These are phyloP conservation scores for Lypha dubia DNA, from an alignment of 2,888 invertebrate genomes.

Conservation along the genomic window DNA sequence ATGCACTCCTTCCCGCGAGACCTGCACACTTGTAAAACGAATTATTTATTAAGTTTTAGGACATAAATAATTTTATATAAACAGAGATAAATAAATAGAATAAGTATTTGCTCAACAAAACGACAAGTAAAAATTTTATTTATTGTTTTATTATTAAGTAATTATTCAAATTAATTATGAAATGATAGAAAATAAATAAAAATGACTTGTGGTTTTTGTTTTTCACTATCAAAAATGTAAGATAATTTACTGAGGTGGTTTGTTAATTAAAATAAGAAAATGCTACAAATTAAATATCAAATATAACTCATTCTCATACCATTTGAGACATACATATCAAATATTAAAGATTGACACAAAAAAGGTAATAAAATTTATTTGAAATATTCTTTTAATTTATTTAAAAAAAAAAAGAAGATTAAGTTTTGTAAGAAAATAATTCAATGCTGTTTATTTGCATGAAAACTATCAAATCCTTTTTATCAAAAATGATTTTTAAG, in stretches of 20 bases:
- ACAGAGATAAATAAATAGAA: not conserved
- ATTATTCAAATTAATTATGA: conserved; percentile 56
- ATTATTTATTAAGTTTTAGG: not conserved
- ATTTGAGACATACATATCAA: not conserved
- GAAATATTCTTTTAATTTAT: no score
- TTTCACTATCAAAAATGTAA: conserved; percentile 9
- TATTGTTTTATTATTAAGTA: conserved; percentile 43
- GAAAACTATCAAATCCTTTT: no score
- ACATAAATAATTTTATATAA: not conserved
- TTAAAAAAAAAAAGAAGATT: no score
- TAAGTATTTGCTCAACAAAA: not conserved
- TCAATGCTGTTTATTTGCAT: no score
- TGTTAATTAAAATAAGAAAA: not conserved
- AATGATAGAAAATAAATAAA: conserved; percentile 37
- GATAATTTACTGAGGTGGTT: conserved; percentile 31
- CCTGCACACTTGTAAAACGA: not conserved
- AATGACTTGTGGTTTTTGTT: not conserved
- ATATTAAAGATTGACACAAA: not conserved
- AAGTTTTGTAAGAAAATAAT: no score
- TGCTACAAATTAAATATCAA: not conserved
- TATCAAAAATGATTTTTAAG: no score
- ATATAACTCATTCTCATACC: not conserved
- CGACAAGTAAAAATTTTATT: not conserved
- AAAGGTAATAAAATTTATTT: no score
- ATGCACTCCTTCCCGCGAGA: not conserved